phyloP scores from a whole-genome alignment of 1,140 invertebrate species.

The Achroia grisella region DNA sequence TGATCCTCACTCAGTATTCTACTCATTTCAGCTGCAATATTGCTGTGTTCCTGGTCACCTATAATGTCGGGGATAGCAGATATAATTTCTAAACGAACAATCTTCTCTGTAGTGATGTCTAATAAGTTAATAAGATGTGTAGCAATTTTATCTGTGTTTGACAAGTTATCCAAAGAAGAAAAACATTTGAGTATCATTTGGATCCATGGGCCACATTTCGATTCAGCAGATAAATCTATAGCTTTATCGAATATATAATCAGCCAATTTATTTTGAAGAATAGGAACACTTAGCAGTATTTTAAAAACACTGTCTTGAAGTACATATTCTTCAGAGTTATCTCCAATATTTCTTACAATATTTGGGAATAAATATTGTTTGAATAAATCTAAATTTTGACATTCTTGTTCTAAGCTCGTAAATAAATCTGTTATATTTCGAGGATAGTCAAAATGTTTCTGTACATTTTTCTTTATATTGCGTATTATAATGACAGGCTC shows the following conservation, averaged over 20 bases:
- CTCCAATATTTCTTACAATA: conserved; percentile 32
- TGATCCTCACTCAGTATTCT: conserved; percentile 54
- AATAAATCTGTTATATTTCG: conserved; percentile 51
- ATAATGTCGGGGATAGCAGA: conserved; percentile 67
- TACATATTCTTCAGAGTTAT: conserved; percentile 28
- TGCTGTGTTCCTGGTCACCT: conserved; percentile 56
- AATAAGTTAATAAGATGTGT: conserved; percentile 54
- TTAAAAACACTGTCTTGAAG: conserved; percentile 53
- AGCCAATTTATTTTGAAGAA: conserved; percentile 54
- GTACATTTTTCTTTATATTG: conserved; percentile 55
- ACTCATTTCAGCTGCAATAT: conserved; percentile 56
- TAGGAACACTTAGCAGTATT: conserved; percentile 52
- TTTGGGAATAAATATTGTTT: conserved; percentile 60
- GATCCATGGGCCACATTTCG: conserved; percentile 49
- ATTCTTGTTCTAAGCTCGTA: conserved; percentile 44
- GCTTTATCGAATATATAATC: conserved; percentile 58
- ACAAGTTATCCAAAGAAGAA: conserved; percentile 45
- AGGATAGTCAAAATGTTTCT: conserved; percentile 59
- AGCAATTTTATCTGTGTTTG: conserved; percentile 43
- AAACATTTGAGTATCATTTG: conserved; percentile 62
- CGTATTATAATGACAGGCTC: conserved; percentile 45
- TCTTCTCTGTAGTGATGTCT: conserved; percentile 52
- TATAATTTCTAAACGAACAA: conserved; percentile 61
- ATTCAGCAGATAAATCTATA: conserved; percentile 47
- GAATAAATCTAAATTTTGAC: conserved; percentile 39